Percentiles rank a stretch among this genome's conserved stretches.
Evolutionary conservation across 2,797 vertebrate genomes (phyloP).

Genomic region (Aphelocoma californica): DNA sequence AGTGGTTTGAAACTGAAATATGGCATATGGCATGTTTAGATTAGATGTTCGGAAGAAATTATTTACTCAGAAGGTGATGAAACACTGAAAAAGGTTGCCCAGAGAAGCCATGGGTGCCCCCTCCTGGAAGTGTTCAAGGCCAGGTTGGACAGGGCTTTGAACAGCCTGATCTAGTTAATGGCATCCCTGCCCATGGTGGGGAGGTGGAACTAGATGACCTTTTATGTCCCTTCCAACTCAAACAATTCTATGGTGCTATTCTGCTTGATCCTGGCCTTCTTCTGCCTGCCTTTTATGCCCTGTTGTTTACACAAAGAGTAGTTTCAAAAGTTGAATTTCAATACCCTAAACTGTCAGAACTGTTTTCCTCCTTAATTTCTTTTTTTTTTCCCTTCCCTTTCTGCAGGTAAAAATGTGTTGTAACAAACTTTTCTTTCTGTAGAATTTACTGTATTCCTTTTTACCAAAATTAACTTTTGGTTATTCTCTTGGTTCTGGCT

Average conservation of each 20-base stretch:
- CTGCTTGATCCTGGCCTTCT: not conserved
- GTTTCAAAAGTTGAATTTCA: not conserved
- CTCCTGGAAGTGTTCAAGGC: not conserved
- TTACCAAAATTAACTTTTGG: not conserved
- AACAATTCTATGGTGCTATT: not conserved
- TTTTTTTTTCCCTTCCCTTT: not conserved
- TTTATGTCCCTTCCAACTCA: not conserved
- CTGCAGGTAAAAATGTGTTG: not conserved
- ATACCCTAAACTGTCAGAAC: not conserved
- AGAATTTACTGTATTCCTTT: not conserved
- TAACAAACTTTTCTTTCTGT: not conserved
- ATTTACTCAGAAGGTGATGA: not conserved
- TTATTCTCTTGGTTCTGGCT: not conserved
- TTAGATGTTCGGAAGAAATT: not conserved
- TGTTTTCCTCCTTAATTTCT: not conserved
- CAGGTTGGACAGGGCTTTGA: not conserved
- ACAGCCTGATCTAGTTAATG: not conserved
- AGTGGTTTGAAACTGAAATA: not conserved
- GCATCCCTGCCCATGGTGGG: not conserved
- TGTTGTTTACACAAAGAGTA: not conserved
- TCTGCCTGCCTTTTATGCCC: not conserved
- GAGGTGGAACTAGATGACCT: not conserved
- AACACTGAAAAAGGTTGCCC: not conserved
- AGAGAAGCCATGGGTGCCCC: no score
- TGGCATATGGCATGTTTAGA: fast-evolving